Evolutionary conservation across 2,113 vertebrate genomes (phyloP).

Genomic region (Manacus vitellinus): DNA sequence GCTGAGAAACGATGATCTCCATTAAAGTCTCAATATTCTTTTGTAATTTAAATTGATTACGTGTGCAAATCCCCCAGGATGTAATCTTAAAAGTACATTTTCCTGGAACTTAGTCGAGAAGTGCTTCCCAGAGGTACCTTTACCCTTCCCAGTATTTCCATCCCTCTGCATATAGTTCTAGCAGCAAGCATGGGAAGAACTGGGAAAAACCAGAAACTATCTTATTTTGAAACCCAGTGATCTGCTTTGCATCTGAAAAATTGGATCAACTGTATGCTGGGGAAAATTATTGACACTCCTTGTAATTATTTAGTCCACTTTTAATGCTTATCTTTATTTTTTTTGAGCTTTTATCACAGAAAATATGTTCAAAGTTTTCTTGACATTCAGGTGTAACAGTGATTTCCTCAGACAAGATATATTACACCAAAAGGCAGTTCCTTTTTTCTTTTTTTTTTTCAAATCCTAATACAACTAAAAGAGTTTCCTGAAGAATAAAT

Average conservation of each 20-base stretch:
- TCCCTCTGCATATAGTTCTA: not conserved
- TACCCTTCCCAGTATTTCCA: not conserved
- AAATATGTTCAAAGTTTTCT: not conserved
- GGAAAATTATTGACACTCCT: not conserved
- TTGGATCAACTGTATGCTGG: not conserved
- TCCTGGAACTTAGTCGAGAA: not conserved
- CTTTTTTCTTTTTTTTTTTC: not conserved
- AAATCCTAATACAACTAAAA: not conserved
- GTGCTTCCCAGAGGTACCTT: not conserved
- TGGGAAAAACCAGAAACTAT: not conserved
- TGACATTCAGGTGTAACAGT: not conserved
- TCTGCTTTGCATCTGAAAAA: not conserved
- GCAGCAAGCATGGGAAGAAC: not conserved
- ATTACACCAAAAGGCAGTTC: not conserved
- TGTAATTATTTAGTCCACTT: not conserved
- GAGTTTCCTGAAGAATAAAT: not conserved
- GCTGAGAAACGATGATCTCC: slow-evolving; percentile 1
- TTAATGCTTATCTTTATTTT: not conserved
- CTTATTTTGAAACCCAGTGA: not conserved
- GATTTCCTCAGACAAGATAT: not conserved
- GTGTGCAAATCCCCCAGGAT: slow-evolving; percentile 10
- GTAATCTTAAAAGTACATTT: slow-evolving; percentile 25
- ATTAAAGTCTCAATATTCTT: not conserved
- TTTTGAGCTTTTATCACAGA: not conserved
- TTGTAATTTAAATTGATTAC: slow-evolving; percentile 43